Conservation (phyloP, 1,140 invertebrate genomes). For the Neodiprion pinetum region DNA sequence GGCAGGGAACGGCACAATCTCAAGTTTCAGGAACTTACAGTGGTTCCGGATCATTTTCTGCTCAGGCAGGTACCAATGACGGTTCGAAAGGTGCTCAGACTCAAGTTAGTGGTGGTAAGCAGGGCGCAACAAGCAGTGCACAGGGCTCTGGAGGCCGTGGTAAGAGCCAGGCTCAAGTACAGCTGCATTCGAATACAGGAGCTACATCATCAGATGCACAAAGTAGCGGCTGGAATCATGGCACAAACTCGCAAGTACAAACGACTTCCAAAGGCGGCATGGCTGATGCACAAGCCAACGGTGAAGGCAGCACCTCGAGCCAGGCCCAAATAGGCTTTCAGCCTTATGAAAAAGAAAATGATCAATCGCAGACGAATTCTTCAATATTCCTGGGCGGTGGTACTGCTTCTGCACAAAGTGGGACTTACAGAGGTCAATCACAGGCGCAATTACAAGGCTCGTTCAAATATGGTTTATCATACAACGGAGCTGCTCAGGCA, state of each 20-base stretch:
- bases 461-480: conserved; percentile 79
- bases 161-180: conserved; percentile 79
- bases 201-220: conserved; percentile 76
- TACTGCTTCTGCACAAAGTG: conserved; percentile 78
- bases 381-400: conserved; percentile 76
- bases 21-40: conserved; percentile 81
- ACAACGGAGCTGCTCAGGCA: conserved; percentile 81
- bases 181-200: conserved; percentile 74
- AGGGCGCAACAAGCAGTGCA: conserved; percentile 76
- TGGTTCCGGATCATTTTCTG: conserved; percentile 78
- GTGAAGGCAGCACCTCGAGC: conserved; percentile 81
- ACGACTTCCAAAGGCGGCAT: conserved; percentile 80
- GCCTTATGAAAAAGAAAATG: conserved; percentile 68
- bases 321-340: conserved; percentile 87
- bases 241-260: conserved; percentile 78
- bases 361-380: conserved; percentile 54
- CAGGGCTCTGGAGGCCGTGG: conserved; percentile 76
- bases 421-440: conserved; percentile 74
- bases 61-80: conserved; percentile 81
- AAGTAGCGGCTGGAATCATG: conserved; percentile 76
- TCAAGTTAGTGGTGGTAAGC: conserved; percentile 75
- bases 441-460: conserved; percentile 82
- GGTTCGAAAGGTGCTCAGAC: conserved; percentile 74
- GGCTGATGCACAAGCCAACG: conserved; percentile 83
- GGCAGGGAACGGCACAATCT: conserved; percentile 76